These are phyloP conservation scores for Poeciliopsis retropinna DNA, from an alignment of 2,113 vertebrate species.

Conservation along the genomic window DNA sequence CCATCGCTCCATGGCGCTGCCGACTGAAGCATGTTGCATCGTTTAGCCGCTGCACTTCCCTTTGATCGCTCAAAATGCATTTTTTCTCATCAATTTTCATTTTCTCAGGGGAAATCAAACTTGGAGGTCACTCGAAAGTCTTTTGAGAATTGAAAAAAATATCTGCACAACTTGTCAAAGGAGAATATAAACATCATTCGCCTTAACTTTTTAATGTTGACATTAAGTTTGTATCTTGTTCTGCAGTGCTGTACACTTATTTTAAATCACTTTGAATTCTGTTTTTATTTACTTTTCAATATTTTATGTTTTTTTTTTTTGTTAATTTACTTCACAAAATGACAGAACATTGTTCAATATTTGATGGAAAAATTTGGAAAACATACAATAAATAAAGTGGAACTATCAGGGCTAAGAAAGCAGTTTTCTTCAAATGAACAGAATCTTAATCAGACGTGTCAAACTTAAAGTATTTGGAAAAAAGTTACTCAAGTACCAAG, in stretches of 20 bases:
- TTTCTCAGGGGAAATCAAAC: conserved; percentile 31
- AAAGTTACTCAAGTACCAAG: too few relatives aligned
- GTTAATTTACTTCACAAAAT: background rate
- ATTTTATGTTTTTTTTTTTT: background rate
- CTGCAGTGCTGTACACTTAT: background rate
- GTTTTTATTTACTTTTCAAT: background rate
- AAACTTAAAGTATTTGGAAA: too few relatives aligned
- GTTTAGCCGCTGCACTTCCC: conserved; percentile 19
- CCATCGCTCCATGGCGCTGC: conserved; percentile 10
- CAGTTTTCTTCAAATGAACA: background rate
- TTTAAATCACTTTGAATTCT: background rate
- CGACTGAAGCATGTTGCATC: conserved; percentile 14
- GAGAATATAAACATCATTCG: background rate
- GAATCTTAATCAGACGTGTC: background rate
- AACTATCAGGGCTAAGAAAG: background rate
- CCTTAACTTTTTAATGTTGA: background rate
- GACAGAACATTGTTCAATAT: background rate
- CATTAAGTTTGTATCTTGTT: background rate
- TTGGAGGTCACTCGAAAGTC: conserved; percentile 27
- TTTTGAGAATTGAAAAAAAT: conserved; percentile 12
- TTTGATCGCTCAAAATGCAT: background rate
- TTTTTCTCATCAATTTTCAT: conserved; percentile 26
- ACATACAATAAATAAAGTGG: background rate
- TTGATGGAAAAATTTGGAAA: background rate
- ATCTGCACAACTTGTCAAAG: background rate